Conservation (phyloP, 2,113 vertebrate genomes). For the Arizona elegans region DNA sequence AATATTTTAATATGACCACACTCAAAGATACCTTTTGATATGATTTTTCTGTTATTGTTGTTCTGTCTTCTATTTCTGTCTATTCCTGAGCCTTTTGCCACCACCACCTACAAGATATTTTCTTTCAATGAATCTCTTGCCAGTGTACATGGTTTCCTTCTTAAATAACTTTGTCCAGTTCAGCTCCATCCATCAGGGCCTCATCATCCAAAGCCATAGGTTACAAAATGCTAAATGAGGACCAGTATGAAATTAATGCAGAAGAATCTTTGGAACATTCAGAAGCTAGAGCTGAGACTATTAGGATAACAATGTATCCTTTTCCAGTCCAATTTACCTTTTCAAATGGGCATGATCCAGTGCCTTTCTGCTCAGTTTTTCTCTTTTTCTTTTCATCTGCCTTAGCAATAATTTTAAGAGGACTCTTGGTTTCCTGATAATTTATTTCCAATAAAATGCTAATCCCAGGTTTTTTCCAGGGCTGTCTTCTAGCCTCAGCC, state of each 20-base stretch:
- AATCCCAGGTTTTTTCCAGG: neutral
- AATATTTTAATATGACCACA: neutral
- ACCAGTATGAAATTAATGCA: neutral
- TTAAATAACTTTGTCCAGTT: neutral
- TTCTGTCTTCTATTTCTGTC: neutral
- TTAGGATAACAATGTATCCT: neutral
- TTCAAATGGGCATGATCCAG: neutral
- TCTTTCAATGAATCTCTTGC: neutral
- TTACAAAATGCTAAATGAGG: neutral
- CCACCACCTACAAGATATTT: neutral
- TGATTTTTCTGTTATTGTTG: neutral
- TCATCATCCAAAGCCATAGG: neutral
- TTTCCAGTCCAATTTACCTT: neutral
- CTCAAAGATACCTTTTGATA: neutral
- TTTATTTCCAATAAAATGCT: neutral
- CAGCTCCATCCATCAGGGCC: neutral
- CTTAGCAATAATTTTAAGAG: neutral
- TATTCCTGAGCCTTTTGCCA: neutral
- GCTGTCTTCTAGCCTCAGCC: neutral
- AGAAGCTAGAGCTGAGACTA: neutral
- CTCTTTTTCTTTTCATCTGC: neutral
- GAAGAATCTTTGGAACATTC: neutral
- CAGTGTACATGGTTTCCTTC: neutral
- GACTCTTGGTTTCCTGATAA: neutral
- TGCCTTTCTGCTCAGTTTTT: neutral